Percentiles rank a stretch among this genome's conserved stretches.
phyloP scores from a whole-genome alignment of 1,140 invertebrate species.

The Pollicipes pollicipes region DNA sequence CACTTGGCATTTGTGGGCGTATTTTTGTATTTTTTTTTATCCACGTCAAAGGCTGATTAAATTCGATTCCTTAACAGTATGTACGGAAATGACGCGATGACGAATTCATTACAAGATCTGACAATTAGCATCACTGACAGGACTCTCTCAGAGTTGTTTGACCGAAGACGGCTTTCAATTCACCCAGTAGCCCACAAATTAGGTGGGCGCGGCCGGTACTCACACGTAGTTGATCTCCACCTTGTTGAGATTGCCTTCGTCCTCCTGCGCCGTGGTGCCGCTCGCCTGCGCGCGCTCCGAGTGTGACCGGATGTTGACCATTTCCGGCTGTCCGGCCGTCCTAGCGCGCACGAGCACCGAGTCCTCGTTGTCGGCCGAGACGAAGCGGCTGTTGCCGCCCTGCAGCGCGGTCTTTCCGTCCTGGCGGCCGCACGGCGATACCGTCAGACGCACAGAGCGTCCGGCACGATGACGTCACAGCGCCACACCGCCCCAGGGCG shows the following conservation, averaged over 20 bases:
- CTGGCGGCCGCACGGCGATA: conserved; percentile 24
- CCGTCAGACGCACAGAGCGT: neutral
- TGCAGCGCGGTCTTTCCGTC: conserved; percentile 70
- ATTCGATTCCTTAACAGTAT: neutral
- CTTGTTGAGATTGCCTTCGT: conserved; percentile 59
- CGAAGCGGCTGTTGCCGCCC: conserved; percentile 55
- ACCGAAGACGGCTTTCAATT: neutral
- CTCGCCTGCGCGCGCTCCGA: neutral
- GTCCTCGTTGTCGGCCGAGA: conserved; percentile 59
- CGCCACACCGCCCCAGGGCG: no score
- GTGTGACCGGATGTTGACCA: conserved; percentile 26
- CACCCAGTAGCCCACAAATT: neutral
- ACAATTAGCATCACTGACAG: no score
- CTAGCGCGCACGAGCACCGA: conserved; percentile 55
- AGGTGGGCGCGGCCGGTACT: neutral
- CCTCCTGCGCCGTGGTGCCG: conserved; percentile 45
- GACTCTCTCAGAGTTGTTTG: no score
- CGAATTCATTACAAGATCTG: neutral
- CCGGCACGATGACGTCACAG: no score
- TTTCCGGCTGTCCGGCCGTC: conserved; percentile 41
- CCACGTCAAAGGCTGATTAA: no score
- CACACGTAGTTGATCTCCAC: conserved; percentile 90
- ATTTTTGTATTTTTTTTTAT: no score
- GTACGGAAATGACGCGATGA: neutral
- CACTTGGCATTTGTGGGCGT: no score